Conservation (phyloP, 2,888 invertebrate genomes). For the Ferdinandea cuprea region DNA sequence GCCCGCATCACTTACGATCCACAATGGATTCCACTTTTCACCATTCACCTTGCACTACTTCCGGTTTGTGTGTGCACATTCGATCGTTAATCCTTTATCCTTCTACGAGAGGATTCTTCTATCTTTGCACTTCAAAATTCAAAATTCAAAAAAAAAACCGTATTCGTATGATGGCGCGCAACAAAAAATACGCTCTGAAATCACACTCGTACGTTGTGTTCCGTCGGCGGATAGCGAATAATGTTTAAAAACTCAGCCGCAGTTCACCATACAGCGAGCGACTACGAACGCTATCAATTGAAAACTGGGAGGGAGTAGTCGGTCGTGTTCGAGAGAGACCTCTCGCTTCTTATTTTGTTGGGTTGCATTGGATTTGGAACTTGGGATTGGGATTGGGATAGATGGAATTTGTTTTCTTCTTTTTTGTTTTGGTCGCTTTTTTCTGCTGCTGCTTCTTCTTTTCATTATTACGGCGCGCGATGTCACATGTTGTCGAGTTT, state of each 20-base stretch:
- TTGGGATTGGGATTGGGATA: slow-evolving; percentile 24
- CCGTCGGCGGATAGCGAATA: neutral
- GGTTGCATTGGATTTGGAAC: slow-evolving; percentile 18
- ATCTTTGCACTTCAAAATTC: too few relatives aligned
- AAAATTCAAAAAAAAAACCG: too few relatives aligned
- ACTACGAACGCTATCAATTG: slow-evolving; percentile 73
- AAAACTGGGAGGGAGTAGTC: slow-evolving; percentile 73
- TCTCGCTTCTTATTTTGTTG: slow-evolving; percentile 22
- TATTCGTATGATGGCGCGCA: neutral
- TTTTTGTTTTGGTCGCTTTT: slow-evolving; percentile 72
- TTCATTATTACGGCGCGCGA: slow-evolving; percentile 13
- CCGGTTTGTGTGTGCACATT: slow-evolving; percentile 51
- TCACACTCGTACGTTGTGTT: too few relatives aligned
- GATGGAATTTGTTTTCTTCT: slow-evolving; percentile 17
- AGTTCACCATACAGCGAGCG: slow-evolving; percentile 28
- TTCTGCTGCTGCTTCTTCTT: slow-evolving; percentile 46
- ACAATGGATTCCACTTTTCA: slow-evolving; percentile 48
- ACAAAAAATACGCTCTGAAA: neutral
- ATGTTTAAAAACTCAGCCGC: slow-evolving; percentile 13
- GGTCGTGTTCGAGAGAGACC: slow-evolving; percentile 68
- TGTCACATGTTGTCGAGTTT: slow-evolving; percentile 70
- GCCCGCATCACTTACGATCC: slow-evolving; percentile 47
- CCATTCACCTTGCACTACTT: slow-evolving; percentile 63
- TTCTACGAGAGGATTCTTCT: too few relatives aligned
- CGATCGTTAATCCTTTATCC: slow-evolving; percentile 15